These are phyloP conservation scores for Trichomycterus rosablanca DNA, from an alignment of 2,113 vertebrate species.

Conservation along the genomic window DNA sequence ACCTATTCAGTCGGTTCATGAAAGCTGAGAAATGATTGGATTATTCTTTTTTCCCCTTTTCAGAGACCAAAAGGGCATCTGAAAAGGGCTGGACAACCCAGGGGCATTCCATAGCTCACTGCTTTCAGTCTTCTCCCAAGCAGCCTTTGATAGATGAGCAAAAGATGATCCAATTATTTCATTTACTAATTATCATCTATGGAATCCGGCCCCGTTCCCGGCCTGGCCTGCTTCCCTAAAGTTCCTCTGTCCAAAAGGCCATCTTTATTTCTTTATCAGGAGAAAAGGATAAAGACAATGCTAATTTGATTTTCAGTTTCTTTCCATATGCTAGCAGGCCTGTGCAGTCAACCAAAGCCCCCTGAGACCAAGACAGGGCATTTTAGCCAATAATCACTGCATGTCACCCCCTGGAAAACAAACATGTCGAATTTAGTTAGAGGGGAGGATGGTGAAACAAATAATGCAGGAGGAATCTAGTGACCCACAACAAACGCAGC, in stretches of 20 bases:
- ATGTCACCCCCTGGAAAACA: slow-evolving; percentile 45
- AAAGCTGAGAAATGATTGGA: slow-evolving; percentile 42
- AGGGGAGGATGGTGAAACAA: slow-evolving; percentile 43
- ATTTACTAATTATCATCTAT: slow-evolving; percentile 55
- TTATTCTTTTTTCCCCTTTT: slow-evolving; percentile 36
- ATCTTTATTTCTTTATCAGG: slow-evolving; percentile 28
- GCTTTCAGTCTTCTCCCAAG: slow-evolving; percentile 34
- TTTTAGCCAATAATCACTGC: slow-evolving; percentile 42
- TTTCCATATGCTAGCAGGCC: slow-evolving; percentile 46
- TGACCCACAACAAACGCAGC: slow-evolving; percentile 48
- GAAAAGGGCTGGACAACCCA: slow-evolving; percentile 22
- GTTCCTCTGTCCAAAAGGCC: slow-evolving; percentile 36
- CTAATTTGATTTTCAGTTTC: slow-evolving; percentile 50
- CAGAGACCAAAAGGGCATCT: slow-evolving; percentile 25
- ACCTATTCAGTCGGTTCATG: slow-evolving; percentile 25
- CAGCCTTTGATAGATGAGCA: slow-evolving; percentile 45
- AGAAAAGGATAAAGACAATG: slow-evolving; percentile 45
- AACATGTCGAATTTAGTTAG: slow-evolving; percentile 54
- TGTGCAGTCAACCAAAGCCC: slow-evolving; percentile 34
- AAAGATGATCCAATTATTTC: slow-evolving; percentile 55
- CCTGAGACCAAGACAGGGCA: slow-evolving; percentile 28
- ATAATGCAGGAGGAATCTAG: slow-evolving; percentile 43
- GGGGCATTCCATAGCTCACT: slow-evolving; percentile 9
- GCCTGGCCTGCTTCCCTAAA: slow-evolving; percentile 28
- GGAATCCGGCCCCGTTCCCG: slow-evolving; percentile 37